Percentiles rank a stretch among this genome's conserved stretches.
These are phyloP conservation scores for Chloroclystis v-ata DNA, from an alignment of 2,888 invertebrate species.

Conservation along the genomic window DNA sequence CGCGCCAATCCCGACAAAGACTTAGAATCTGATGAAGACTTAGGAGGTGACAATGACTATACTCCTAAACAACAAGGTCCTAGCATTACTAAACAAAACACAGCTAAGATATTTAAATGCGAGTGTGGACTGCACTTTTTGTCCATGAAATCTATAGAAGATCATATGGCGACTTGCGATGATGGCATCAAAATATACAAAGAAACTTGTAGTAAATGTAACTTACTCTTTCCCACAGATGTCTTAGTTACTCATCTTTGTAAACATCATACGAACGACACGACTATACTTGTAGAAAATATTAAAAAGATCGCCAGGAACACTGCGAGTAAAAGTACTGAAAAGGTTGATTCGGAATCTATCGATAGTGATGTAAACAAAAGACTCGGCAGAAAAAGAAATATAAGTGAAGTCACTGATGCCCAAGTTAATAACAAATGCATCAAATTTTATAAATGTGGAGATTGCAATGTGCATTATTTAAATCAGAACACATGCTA, in stretches of 20 bases:
- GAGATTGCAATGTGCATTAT: slow-evolving; percentile 47
- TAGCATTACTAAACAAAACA: neutral
- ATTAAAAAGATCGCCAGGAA: slow-evolving; percentile 2
- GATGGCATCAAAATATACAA: slow-evolving; percentile 21
- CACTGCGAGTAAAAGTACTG: neutral
- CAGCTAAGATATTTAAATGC: slow-evolving; percentile 34
- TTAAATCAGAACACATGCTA: slow-evolving; percentile 37
- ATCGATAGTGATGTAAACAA: neutral
- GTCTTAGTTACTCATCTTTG: slow-evolving; percentile 39
- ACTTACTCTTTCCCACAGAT: slow-evolving; percentile 37
- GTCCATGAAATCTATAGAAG: slow-evolving; percentile 30
- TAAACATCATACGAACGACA: slow-evolving; percentile 37
- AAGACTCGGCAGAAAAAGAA: neutral
- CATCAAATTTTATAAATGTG: slow-evolving; percentile 34
- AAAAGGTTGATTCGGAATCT: neutral
- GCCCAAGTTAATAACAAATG: too few relatives aligned
- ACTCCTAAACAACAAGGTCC: too few relatives aligned
- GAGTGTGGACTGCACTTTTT: slow-evolving; percentile 42
- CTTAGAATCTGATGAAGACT: too few relatives aligned
- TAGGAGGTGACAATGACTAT: too few relatives aligned
- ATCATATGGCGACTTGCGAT: slow-evolving; percentile 32
- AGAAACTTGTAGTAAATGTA: slow-evolving; percentile 44
- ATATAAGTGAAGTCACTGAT: neutral
- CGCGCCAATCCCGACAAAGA: too few relatives aligned
- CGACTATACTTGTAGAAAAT: slow-evolving; percentile 15